A percentile compares a stretch with the other conserved stretches of the same genome.
Conservation (phyloP, 2,113 vertebrate species). For the Pogonocichla stellata region DNA sequence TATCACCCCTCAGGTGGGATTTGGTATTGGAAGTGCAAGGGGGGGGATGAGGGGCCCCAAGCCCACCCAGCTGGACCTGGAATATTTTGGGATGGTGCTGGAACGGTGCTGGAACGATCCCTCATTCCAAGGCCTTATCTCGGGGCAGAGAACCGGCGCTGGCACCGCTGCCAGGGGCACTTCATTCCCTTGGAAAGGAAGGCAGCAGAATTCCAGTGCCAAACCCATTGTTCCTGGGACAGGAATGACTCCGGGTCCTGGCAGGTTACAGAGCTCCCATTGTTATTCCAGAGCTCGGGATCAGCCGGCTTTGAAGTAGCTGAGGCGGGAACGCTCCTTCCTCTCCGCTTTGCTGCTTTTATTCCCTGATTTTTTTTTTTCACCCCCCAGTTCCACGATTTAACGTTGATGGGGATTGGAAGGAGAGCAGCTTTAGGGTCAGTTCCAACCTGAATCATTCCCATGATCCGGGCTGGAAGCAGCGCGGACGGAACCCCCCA, state of each 20-base stretch:
- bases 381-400: background rate
- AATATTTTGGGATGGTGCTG: background rate
- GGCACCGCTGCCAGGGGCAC: background rate
- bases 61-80: background rate
- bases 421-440: background rate
- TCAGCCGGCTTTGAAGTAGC: slow-evolving; percentile 65
- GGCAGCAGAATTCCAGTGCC: background rate
- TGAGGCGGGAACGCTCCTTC: background rate
- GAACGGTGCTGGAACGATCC: background rate
- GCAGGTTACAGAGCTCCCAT: slow-evolving; percentile 63
- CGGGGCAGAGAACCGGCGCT: background rate
- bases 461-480: background rate
- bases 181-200: slow-evolving; percentile 15
- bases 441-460: background rate
- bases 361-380: rapidly evolving
- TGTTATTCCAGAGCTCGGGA: slow-evolving; percentile 30
- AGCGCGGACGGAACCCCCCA: rapidly evolving
- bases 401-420: background rate
- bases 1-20: background rate
- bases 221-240: slow-evolving; percentile 54
- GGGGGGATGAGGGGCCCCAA: background rate
- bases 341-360: background rate
- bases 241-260: background rate
- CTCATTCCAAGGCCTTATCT: background rate
- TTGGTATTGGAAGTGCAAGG: background rate